Evolutionary conservation across 2,888 invertebrate genomes (phyloP), one percentile per base, ranked within the genome.

Genomic region (Pollenia griseotomentosa): DNA sequence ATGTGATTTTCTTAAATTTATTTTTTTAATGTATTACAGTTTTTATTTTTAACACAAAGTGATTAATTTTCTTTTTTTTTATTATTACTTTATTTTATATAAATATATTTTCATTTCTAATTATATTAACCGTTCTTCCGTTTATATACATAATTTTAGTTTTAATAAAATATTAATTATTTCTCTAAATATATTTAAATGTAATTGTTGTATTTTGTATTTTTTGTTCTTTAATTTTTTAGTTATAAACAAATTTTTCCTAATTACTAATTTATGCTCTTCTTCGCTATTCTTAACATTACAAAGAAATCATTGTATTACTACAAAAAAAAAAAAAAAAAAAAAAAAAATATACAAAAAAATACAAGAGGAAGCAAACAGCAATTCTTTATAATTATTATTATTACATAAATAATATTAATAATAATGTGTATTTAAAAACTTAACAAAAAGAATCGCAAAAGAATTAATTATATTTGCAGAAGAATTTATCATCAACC

Each of bases 401-500:
- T 75, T 74, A 78, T 57, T 42, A 79, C 23, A 71, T 73, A 83
- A 61, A 70, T 12, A 42, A 70, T 55, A 70, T 33, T 33, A 75
- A 51, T 65, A 83, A 68, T 33, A 33, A 33, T 33, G 33, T 81
- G 83, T 83, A 83, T 83, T 83, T 44, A 71, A 80, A 75, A 48
- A 16, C 23, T 11, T 59, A 65, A 80, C n/a, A 63, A 66, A 81
- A 73, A 12, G 12, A 66, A 79, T 33, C 14, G 33, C 61, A 75
- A 77, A 66, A 70, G 8, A 73, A 61, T 70, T 68, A 80, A 82
- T 55, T 75, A 89, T 85, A 89, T 86, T 89, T 89, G 88, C 89
- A 88, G 81, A 89, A 89, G 89, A 89, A 89, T 89, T 89, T 89
- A 89, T 88, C 82, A 89, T 85, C 77, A 88, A 83, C 66, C 74